A percentile compares a stretch with the other conserved stretches of the same genome.
phyloP scores from a whole-genome alignment of 2,797 vertebrate genomes.

The Sebastes cheni region DNA sequence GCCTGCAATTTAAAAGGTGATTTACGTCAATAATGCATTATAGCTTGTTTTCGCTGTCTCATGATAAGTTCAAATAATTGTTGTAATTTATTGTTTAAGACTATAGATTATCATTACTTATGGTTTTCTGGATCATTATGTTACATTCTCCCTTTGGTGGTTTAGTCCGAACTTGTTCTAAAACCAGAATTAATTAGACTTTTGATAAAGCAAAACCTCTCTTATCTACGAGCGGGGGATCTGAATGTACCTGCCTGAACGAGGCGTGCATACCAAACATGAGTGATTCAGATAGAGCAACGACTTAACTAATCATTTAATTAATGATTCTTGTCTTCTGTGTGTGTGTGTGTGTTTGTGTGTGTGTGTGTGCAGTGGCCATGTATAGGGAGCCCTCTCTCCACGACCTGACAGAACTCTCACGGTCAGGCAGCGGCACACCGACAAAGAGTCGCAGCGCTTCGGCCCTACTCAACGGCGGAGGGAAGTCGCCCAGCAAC shows the following conservation, averaged over 20 bases:
- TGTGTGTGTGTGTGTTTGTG: constrained; percentile 6
- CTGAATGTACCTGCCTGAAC: background rate
- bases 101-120: background rate
- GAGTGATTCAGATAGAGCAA: background rate
- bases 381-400: constrained; percentile 85
- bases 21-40: background rate
- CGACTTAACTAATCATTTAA: background rate
- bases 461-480: constrained; percentile 79
- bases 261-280: constrained; percentile 10
- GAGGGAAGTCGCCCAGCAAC: constrained; percentile 80
- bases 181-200: background rate
- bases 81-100: background rate
- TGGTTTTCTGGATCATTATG: background rate
- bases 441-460: constrained; percentile 84
- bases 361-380: constrained; percentile 69
- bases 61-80: background rate
- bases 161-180: background rate
- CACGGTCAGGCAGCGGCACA: constrained; percentile 81
- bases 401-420: constrained; percentile 83
- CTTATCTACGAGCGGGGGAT: background rate
- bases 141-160: background rate
- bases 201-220: background rate
- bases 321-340: constrained; percentile 24
- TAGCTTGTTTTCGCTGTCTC: background rate
- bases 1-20: background rate